These are phyloP conservation scores for Adoxophyes honmai DNA, from an alignment of 1,140 invertebrate species.

Conservation along the genomic window DNA sequence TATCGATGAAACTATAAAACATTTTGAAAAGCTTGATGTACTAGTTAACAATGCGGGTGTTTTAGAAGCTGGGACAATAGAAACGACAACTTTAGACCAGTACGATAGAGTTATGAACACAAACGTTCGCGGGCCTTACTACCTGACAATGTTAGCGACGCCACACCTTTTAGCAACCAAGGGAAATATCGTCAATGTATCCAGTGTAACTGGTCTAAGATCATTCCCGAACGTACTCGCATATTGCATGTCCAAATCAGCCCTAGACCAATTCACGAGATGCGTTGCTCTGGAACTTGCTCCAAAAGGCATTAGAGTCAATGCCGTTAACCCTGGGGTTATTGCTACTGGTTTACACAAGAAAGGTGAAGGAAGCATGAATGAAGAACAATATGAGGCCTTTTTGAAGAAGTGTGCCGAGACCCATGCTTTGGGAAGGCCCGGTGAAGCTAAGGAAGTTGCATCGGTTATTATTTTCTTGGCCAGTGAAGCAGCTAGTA, in stretches of 20 bases:
- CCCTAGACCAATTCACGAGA: conserved; percentile 89
- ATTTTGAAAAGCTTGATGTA: conserved; percentile 81
- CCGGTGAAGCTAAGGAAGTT: conserved; percentile 85
- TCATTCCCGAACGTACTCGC: conserved; percentile 82
- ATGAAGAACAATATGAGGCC: conserved; percentile 80
- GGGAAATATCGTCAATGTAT: conserved; percentile 90
- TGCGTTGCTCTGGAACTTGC: conserved; percentile 84
- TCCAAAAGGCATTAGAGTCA: conserved; percentile 85
- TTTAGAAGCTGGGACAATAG: conserved; percentile 82
- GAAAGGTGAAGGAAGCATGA: conserved; percentile 81
- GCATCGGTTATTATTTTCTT: conserved; percentile 87
- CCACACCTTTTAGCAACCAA: conserved; percentile 85
- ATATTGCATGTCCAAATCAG: conserved; percentile 90
- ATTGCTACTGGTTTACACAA: conserved; percentile 86
- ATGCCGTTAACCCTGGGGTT: conserved; percentile 87
- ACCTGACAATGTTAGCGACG: conserved; percentile 85
- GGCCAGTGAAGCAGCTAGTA: conserved; percentile 85
- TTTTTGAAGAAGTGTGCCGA: conserved; percentile 85
- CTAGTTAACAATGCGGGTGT: conserved; percentile 89
- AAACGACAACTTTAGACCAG: conserved; percentile 84
- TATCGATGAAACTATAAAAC: conserved; percentile 78
- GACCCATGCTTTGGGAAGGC: conserved; percentile 87
- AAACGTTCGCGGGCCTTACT: conserved; percentile 86
- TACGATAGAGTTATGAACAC: conserved; percentile 86
- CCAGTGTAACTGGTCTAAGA: conserved; percentile 87